A percentile compares a stretch with the other conserved stretches of the same genome.
These are phyloP conservation scores for Nixonia krombeini DNA, from an alignment of 1,140 invertebrate species.

Conservation along the genomic window DNA sequence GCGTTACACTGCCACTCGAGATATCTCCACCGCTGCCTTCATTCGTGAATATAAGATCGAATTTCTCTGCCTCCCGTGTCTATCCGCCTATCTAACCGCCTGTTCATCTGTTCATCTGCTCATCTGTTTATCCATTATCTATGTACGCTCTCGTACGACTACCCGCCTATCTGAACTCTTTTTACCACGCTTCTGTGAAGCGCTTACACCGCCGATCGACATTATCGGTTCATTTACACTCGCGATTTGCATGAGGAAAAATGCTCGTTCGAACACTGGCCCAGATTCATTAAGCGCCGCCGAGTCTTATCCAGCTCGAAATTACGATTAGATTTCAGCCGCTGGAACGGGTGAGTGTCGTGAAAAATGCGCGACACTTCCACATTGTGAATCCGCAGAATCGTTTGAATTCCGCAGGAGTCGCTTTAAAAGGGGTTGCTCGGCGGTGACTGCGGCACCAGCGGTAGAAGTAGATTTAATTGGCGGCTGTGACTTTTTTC, in stretches of 20 bases:
- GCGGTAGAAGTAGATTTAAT: too few species aligned
- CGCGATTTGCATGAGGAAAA: background rate
- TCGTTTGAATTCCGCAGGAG: too few species aligned
- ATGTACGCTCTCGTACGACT: constrained; percentile 36
- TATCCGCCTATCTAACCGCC: constrained; percentile 38
- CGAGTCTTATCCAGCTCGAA: too few species aligned
- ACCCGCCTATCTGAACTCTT: constrained; percentile 28
- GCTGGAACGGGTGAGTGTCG: too few species aligned
- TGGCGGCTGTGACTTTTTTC: too few species aligned
- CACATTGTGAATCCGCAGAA: too few species aligned
- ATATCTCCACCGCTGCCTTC: constrained; percentile 46
- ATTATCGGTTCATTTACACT: constrained; percentile 1
- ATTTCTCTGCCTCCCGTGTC: constrained; percentile 41
- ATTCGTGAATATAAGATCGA: constrained; percentile 50
- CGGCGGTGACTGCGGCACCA: too few species aligned
- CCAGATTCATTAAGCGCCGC: too few species aligned
- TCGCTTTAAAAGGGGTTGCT: too few species aligned
- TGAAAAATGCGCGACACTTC: too few species aligned
- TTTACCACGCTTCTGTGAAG: constrained; percentile 28
- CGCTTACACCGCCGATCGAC: constrained; percentile 21
- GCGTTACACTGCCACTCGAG: constrained; percentile 66
- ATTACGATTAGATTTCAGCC: too few species aligned
- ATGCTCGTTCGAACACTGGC: too few species aligned
- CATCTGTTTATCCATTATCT: constrained; percentile 47
- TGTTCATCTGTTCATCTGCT: constrained; percentile 48